Conservation (phyloP, 2,113 vertebrate genomes). For the Cyanocitta stelleri region DNA sequence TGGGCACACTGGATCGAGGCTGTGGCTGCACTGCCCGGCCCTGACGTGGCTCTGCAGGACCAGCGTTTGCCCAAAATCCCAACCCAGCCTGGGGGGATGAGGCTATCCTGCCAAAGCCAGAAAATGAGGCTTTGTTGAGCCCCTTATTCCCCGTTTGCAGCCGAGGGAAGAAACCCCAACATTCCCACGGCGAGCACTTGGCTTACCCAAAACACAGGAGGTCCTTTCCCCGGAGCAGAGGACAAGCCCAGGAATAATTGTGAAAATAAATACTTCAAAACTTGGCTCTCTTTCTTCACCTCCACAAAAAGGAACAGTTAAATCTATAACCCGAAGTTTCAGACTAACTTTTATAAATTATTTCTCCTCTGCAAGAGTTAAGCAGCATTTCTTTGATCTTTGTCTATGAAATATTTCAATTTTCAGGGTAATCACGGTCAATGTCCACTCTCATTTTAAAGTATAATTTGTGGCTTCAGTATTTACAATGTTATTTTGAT, state of each 20-base stretch:
- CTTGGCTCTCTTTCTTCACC: slow-evolving; percentile 26
- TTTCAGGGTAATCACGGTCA: neutral
- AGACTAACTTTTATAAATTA: neutral
- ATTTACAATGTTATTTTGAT: slow-evolving; percentile 27
- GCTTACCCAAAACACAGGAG: neutral
- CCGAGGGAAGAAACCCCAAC: neutral
- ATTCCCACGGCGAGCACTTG: neutral
- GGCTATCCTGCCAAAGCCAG: neutral
- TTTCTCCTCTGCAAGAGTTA: neutral
- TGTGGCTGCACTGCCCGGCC: neutral
- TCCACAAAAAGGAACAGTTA: neutral
- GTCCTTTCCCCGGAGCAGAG: neutral
- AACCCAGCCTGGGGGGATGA: neutral
- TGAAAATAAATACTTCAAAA: slow-evolving; percentile 32
- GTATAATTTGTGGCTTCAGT: slow-evolving; percentile 27
- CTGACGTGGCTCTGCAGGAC: neutral
- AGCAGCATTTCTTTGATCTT: slow-evolving; percentile 2
- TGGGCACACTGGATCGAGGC: neutral
- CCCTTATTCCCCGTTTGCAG: neutral
- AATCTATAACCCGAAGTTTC: neutral
- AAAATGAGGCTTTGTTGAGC: neutral
- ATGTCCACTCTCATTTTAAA: slow-evolving; percentile 7
- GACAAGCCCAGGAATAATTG: slow-evolving; percentile 29
- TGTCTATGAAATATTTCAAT: neutral
- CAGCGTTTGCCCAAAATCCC: neutral